phyloP scores from a whole-genome alignment of 2,113 vertebrate species.

The Orcinus orca region DNA sequence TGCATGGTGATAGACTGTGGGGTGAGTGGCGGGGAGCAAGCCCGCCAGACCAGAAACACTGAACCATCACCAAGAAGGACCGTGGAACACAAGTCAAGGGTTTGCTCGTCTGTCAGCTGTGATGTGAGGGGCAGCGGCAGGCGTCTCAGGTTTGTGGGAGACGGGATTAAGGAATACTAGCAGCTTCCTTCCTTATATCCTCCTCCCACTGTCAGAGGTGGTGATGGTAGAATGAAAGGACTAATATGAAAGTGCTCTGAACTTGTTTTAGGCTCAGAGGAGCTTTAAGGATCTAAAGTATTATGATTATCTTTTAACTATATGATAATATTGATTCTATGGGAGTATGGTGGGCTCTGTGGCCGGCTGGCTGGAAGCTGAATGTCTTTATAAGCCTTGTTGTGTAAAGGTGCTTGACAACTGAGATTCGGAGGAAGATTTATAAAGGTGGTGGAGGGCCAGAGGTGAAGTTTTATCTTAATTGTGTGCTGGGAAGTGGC shows the following conservation, averaged over 20 bases:
- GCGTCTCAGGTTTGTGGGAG: not conserved
- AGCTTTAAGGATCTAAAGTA: conserved; percentile 63
- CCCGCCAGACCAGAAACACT: not conserved
- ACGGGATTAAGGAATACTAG: not conserved
- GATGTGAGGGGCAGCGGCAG: not conserved
- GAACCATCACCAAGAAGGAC: not conserved
- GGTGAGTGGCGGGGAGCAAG: no score
- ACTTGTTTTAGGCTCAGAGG: conserved; percentile 60
- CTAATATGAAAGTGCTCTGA: conserved; percentile 50
- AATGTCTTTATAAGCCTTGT: not conserved
- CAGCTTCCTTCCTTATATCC: not conserved
- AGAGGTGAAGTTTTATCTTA: conserved; percentile 43
- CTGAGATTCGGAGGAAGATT: conserved; percentile 1
- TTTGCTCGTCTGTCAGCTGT: not conserved
- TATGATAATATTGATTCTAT: conserved; percentile 58
- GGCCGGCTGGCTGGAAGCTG: not conserved
- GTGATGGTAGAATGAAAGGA: conserved; percentile 9
- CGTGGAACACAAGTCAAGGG: not conserved
- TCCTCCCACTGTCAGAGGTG: not conserved
- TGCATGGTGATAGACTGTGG: not conserved
- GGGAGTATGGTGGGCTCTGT: not conserved
- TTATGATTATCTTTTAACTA: conserved; percentile 54
- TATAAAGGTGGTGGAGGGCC: not conserved
- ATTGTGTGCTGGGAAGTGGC: conserved; percentile 45
- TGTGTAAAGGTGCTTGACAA: not conserved